A percentile compares a stretch with the other conserved stretches of the same genome.
Evolutionary conservation across 2,113 vertebrate species (phyloP).

Genomic region (Neotoma lepida): DNA sequence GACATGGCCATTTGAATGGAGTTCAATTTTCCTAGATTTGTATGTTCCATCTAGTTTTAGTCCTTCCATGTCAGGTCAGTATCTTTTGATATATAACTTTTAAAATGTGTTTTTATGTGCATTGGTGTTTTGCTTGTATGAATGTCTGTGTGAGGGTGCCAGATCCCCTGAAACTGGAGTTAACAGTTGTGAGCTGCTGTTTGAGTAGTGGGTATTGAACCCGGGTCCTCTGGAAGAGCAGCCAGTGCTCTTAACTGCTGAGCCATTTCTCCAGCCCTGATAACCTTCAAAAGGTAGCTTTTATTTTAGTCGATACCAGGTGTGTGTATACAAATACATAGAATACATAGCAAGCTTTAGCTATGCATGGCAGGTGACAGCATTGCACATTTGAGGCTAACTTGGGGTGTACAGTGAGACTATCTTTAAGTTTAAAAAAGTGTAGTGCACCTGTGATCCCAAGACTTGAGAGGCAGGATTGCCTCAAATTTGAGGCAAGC

Average conservation of each 20-base stretch:
- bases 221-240: background rate
- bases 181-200: background rate
- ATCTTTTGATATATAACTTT: background rate
- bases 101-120: background rate
- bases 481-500: background rate
- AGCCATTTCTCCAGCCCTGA: background rate
- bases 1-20: background rate
- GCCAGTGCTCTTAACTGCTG: background rate
- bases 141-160: background rate
- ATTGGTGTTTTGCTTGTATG: background rate
- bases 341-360: background rate
- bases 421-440: background rate
- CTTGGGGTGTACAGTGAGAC: background rate
- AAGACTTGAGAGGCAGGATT: background rate
- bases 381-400: background rate
- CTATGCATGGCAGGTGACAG: background rate
- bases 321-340: background rate
- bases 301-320: background rate
- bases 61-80: slow-evolving; percentile 6
- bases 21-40: slow-evolving; percentile 23
- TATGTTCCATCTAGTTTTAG: background rate
- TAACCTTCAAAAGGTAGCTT: background rate
- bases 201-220: background rate
- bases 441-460: background rate
- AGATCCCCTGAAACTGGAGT: background rate